Conservation (phyloP, 2,113 vertebrate species). For the Smithornis capensis region DNA sequence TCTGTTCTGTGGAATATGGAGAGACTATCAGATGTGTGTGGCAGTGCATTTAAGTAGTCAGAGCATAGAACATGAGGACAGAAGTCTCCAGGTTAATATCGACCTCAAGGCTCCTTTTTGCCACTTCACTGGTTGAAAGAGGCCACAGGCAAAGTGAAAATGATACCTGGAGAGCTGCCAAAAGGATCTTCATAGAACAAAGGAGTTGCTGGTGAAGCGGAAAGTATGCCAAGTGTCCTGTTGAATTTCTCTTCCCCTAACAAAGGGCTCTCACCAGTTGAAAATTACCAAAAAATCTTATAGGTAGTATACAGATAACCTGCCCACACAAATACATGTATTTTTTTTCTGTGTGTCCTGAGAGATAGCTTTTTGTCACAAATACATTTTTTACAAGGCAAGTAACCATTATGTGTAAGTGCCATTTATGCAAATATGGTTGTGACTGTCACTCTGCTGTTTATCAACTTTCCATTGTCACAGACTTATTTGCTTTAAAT, state of each 20-base stretch:
- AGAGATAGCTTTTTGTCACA: background rate
- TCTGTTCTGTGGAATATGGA: background rate
- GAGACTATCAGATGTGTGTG: background rate
- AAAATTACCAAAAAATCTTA: background rate
- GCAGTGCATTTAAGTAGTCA: background rate
- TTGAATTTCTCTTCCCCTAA: background rate
- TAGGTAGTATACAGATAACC: background rate
- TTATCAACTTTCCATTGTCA: background rate
- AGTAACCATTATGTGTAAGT: background rate
- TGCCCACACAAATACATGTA: background rate
- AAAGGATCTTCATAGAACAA: background rate
- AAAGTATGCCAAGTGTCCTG: background rate
- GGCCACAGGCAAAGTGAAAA: background rate
- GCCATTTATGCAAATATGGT: background rate
- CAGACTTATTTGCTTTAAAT: background rate
- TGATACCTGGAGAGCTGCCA: background rate
- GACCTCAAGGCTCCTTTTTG: background rate
- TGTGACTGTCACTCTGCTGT: background rate
- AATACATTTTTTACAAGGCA: background rate
- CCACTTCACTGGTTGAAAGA: background rate
- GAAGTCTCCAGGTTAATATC: background rate
- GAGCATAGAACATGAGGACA: background rate
- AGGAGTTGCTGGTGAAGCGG: background rate
- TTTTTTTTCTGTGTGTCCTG: background rate
- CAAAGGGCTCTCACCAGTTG: background rate